phyloP scores from a whole-genome alignment of 2,797 vertebrate species.

The Rhadinocentrus ornatus region DNA sequence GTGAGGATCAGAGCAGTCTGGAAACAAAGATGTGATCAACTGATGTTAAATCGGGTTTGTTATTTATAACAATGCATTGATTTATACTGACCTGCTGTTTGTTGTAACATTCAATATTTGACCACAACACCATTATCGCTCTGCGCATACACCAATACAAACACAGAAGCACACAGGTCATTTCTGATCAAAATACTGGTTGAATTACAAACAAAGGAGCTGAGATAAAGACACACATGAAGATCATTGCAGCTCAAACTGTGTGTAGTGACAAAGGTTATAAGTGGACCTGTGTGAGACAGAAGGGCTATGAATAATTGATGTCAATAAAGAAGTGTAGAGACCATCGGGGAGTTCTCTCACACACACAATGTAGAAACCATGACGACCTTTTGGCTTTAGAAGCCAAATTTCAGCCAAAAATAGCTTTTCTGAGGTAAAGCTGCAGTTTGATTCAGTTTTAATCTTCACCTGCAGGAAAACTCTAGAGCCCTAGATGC shows the following conservation, averaged over 20 bases:
- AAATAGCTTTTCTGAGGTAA: conserved; percentile 3
- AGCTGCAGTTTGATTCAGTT: neutral
- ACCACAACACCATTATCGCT: conserved; percentile 25
- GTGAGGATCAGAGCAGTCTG: neutral
- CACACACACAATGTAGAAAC: neutral
- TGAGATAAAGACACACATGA: too few species aligned
- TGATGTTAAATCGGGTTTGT: neutral
- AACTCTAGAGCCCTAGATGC: too few species aligned
- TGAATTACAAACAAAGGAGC: too few species aligned
- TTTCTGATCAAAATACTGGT: too few species aligned
- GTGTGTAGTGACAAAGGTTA: too few species aligned
- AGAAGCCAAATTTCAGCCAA: conserved; percentile 8
- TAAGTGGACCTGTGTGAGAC: too few species aligned
- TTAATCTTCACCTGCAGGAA: neutral
- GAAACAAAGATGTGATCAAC: conserved; percentile 26
- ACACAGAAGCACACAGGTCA: too few species aligned
- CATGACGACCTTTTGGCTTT: neutral
- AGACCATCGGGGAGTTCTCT: conserved; percentile 15
- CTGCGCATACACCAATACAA: neutral
- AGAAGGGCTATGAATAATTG: too few species aligned
- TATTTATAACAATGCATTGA: conserved; percentile 33
- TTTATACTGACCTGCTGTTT: conserved; percentile 48
- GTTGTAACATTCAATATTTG: conserved; percentile 40
- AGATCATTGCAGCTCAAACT: too few species aligned
- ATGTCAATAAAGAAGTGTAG: conserved; percentile 50